A percentile compares a stretch with the other conserved stretches of the same genome.
These are phyloP conservation scores for Rhagologus leucostigma DNA, from an alignment of 2,113 vertebrate genomes.

Conservation along the genomic window DNA sequence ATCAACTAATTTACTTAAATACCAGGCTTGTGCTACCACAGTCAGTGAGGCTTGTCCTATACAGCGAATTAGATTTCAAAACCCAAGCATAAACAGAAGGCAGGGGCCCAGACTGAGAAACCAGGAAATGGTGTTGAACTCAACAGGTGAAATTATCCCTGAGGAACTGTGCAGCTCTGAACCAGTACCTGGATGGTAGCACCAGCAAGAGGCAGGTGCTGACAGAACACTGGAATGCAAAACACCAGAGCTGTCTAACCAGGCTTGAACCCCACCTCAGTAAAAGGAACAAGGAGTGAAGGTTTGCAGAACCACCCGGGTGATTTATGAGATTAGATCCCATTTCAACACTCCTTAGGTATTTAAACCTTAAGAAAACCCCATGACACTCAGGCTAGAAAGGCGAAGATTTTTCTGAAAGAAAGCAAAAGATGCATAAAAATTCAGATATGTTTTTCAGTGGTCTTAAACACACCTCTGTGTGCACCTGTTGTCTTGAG, in stretches of 20 bases:
- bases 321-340: neutral
- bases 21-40: conserved; percentile 2
- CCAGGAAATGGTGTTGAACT: neutral
- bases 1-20: conserved; percentile 55
- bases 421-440: neutral
- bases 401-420: neutral
- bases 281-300: neutral
- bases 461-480: neutral
- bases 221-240: neutral
- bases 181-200: neutral
- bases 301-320: accelerated
- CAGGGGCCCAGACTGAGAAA: neutral
- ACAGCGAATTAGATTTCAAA: conserved; percentile 6
- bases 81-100: neutral
- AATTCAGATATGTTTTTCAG: neutral
- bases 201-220: neutral
- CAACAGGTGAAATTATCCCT: neutral
- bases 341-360: neutral
- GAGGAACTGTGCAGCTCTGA: neutral
- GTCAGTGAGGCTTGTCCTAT: conserved; percentile 27
- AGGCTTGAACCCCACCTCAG: neutral
- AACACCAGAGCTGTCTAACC: neutral
- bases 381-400: neutral
- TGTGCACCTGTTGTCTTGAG: neutral
- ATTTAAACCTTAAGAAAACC: neutral